These are phyloP conservation scores for Hemaris fuciformis DNA, from an alignment of 2,888 invertebrate genomes.

Conservation along the genomic window DNA sequence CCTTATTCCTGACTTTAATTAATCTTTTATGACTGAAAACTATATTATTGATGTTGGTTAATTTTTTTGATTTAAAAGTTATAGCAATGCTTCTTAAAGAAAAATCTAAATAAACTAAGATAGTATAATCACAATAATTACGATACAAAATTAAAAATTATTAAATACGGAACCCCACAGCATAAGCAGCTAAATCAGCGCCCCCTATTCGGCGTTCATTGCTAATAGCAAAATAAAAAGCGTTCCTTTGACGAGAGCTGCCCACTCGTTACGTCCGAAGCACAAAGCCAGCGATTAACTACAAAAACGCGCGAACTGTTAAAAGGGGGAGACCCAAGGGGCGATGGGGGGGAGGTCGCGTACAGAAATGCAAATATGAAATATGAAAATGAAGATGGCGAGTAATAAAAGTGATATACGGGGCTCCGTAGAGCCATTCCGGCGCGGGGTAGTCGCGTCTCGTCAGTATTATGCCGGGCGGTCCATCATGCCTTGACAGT, in stretches of 20 bases:
- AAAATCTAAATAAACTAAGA: no score
- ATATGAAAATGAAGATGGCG: slow-evolving; percentile 86
- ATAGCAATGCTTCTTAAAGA: no score
- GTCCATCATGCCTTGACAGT: slow-evolving; percentile 87
- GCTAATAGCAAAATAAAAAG: slow-evolving; percentile 45
- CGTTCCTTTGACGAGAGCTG: slow-evolving; percentile 50
- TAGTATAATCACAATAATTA: no score
- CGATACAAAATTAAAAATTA: not conserved
- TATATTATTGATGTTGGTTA: no score
- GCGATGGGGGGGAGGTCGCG: slow-evolving; percentile 31
- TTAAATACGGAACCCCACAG: slow-evolving; percentile 34
- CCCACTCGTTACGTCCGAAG: slow-evolving; percentile 53
- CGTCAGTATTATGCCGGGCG: slow-evolving; percentile 88
- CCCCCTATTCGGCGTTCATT: slow-evolving; percentile 23
- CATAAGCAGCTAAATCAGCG: slow-evolving; percentile 18
- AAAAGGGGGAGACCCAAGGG: slow-evolving; percentile 48
- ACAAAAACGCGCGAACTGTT: slow-evolving; percentile 75
- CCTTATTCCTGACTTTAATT: no score
- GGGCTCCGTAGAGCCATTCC: slow-evolving; percentile 89
- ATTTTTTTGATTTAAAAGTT: no score
- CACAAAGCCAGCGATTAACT: slow-evolving; percentile 72
- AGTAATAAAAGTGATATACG: slow-evolving; percentile 91
- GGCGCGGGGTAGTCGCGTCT: slow-evolving; percentile 85
- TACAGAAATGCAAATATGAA: slow-evolving; percentile 82
- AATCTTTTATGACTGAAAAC: no score